Base-by-base conservation (phyloP, 2,888 invertebrate genomes). In the Drosophila pseudotalamancana region DNA sequence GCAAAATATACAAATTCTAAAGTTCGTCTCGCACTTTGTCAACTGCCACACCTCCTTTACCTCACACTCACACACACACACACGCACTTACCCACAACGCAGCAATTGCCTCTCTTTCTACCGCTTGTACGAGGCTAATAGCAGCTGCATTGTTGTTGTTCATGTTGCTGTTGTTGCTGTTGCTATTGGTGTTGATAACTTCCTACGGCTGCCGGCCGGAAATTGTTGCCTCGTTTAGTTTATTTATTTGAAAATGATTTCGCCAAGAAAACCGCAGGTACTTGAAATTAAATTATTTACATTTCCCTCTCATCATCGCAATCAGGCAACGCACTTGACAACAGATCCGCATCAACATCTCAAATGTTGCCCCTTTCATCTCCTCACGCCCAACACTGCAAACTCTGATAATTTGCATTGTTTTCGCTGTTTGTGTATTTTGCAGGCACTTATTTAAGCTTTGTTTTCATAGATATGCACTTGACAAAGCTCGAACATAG, bases 231-330 rank as follows among this genome's bases (percentile, higher is more conserved):
- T 61, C 57, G 70, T 59, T 76, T 67, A 76, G 78, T 72, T 80
- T 75, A 69, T 80, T 84, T 87, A 75, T 83, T 80, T 77, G 70
- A 69, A 80, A 78, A 85, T 71, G 53, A 77, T 81, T 77, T 65
- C 57, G 56, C 29, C 40, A 31, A 49, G 46, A 18, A 32, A 74
- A 74, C 72, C 70, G 64, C 84, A 84, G 75, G 78, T 81, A 81
- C 74, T 81, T 67, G 40, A 73, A 85, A 78, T 82, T 85, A 78
- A 85, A 82, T 81, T 70, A 82, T 78, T 78, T 82, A 76, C 82
- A 71, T 71, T 72, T 61, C 37, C 57, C 45, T 76, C 67, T 49
- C 60, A 65, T 56, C 81, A 49, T n/a, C 45, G 43, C 48, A 29
- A 45, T 11, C 21, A 34, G n/a, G 31, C 37, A 19, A 51, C 64